phyloP scores from a whole-genome alignment of 2,113 vertebrate species.

The Centropus unirufus region DNA sequence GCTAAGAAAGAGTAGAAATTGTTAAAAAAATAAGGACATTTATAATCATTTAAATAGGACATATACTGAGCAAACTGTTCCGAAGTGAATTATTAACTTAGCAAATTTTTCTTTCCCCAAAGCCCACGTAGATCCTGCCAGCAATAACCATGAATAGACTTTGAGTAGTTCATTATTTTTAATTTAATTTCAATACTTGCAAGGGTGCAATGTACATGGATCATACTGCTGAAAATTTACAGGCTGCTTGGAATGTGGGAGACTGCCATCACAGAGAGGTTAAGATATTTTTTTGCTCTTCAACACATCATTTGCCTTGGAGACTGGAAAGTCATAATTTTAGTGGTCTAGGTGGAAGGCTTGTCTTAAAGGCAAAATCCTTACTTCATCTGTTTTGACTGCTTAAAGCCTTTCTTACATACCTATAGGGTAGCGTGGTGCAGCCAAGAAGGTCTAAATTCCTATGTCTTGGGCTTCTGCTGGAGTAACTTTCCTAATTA shows the following conservation, averaged over 20 bases:
- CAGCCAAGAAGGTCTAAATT: not conserved
- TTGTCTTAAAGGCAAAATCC: not conserved
- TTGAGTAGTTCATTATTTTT: slow-evolving; percentile 45
- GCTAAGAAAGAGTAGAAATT: not conserved
- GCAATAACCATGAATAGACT: slow-evolving; percentile 41
- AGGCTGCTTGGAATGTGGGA: not conserved
- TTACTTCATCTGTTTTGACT: not conserved
- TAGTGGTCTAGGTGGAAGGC: not conserved
- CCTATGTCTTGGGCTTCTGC: not conserved
- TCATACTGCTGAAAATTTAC: not conserved
- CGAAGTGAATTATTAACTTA: slow-evolving; percentile 43
- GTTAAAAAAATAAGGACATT: not conserved
- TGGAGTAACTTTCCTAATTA: not conserved
- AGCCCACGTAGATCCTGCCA: slow-evolving; percentile 12
- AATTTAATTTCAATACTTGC: slow-evolving; percentile 33
- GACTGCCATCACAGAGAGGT: not conserved
- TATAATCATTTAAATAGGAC: slow-evolving; percentile 14
- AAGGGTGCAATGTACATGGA: not conserved
- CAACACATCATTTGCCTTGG: not conserved
- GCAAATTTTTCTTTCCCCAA: slow-evolving; percentile 42
- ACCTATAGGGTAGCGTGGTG: not conserved
- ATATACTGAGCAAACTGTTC: slow-evolving; percentile 26
- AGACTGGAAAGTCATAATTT: not conserved
- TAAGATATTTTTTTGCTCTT: not conserved
- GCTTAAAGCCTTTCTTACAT: not conserved